These are phyloP conservation scores for Yponomeuta cagnagella DNA, from an alignment of 2,888 invertebrate genomes.

Conservation along the genomic window DNA sequence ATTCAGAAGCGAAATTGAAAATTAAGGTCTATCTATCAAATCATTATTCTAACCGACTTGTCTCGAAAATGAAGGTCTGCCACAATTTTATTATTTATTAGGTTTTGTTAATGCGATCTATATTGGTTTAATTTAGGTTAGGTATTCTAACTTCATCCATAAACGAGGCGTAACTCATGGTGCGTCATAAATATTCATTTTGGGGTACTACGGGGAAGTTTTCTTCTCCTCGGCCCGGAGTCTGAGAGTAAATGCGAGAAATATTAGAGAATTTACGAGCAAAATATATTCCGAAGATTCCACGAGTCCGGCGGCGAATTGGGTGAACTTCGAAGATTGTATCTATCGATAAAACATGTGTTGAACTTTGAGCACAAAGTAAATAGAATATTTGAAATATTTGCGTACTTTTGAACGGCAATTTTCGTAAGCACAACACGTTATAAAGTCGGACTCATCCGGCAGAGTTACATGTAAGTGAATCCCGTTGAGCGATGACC, in stretches of 20 bases:
- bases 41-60: too few species aligned
- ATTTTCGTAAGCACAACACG: neutral
- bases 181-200: conserved; percentile 73
- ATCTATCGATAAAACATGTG: conserved; percentile 14
- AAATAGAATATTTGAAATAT: neutral
- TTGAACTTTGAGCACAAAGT: conserved; percentile 10
- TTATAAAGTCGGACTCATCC: too few species aligned
- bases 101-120: neutral
- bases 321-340: conserved; percentile 13
- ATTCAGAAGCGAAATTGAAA: too few species aligned
- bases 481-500: too few species aligned
- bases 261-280: conserved; percentile 71
- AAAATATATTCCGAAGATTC: conserved; percentile 49
- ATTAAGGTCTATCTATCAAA: too few species aligned
- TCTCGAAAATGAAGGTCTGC: too few species aligned
- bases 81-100: too few species aligned
- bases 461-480: too few species aligned
- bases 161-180: conserved; percentile 67
- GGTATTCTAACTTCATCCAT: conserved; percentile 63
- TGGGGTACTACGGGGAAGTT: conserved; percentile 64
- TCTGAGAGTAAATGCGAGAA: conserved; percentile 50
- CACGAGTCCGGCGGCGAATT: conserved; percentile 22
- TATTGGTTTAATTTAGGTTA: neutral
- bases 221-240: conserved; percentile 48
- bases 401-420: conserved; percentile 3